Evolutionary conservation across 2,888 invertebrate species (phyloP).

Genomic region (Drosophila histrio): DNA sequence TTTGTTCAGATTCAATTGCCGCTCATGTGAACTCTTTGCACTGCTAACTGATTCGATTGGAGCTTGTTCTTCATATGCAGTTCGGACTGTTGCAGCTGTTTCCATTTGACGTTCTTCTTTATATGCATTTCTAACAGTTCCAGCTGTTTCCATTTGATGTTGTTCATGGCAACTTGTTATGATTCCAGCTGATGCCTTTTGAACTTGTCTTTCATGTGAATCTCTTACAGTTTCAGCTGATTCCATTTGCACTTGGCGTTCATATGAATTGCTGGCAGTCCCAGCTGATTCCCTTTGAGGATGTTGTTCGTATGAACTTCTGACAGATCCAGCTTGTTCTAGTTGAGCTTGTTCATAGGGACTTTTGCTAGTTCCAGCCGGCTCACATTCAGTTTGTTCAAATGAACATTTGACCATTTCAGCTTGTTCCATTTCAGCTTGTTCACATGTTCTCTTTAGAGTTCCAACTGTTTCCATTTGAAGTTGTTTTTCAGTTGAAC

Average conservation of each 20-base stretch:
- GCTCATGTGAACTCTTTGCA: not conserved
- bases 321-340: not conserved
- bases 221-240: not conserved
- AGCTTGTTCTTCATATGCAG: not conserved
- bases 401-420: not conserved
- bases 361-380: not conserved
- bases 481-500: not conserved
- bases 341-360: not conserved
- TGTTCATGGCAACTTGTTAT: not conserved
- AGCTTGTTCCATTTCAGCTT: not conserved
- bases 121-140: not conserved
- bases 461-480: not conserved
- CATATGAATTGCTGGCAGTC: not conserved
- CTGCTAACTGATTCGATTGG: not conserved
- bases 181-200: not conserved
- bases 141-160: not conserved
- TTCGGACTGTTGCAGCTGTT: not conserved
- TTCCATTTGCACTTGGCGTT: not conserved
- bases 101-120: not conserved
- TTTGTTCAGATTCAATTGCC: conserved; percentile 47
- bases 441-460: too few species aligned
- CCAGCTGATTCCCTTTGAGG: not conserved
- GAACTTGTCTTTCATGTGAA: not conserved
- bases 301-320: not conserved
- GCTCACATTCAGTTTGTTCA: not conserved